phyloP scores from a whole-genome alignment of 2,888 invertebrate species.

The Linnaemya tessellans region DNA sequence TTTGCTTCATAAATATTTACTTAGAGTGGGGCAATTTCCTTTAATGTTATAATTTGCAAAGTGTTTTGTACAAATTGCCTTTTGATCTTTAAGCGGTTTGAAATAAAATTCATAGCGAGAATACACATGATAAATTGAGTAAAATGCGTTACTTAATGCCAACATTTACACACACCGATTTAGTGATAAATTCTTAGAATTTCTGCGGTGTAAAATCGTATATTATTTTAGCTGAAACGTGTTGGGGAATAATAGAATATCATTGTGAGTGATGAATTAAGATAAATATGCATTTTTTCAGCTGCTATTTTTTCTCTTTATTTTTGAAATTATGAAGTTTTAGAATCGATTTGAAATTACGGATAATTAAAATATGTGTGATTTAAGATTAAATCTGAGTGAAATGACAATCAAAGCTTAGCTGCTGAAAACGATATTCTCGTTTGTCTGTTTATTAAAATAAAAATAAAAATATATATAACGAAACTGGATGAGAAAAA shows the following conservation, averaged over 20 bases:
- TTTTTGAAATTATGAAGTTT: no score
- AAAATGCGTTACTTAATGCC: constrained; percentile 51
- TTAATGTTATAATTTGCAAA: constrained; percentile 66
- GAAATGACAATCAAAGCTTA: no score
- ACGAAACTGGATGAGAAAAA: no score
- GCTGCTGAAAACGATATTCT: no score
- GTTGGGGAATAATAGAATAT: neutral
- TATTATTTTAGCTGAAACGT: neutral
- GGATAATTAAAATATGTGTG: no score
- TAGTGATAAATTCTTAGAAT: constrained; percentile 59
- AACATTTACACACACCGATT: constrained; percentile 36
- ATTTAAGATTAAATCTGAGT: no score
- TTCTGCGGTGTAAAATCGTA: neutral
- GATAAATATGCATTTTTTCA: no score
- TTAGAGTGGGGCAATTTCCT: constrained; percentile 68
- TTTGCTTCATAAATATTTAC: constrained; percentile 72
- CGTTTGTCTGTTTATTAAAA: no score
- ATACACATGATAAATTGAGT: constrained; percentile 16
- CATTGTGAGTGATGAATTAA: no score
- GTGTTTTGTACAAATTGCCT: constrained; percentile 68
- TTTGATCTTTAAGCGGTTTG: constrained; percentile 67
- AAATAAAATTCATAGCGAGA: constrained; percentile 26
- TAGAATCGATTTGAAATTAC: no score
- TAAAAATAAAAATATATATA: no score
- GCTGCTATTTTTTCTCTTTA: no score